These are phyloP conservation scores for Antedon mediterranea DNA, from an alignment of 53 echinoderm and acorn worm genomes.

Conservation along the genomic window DNA sequence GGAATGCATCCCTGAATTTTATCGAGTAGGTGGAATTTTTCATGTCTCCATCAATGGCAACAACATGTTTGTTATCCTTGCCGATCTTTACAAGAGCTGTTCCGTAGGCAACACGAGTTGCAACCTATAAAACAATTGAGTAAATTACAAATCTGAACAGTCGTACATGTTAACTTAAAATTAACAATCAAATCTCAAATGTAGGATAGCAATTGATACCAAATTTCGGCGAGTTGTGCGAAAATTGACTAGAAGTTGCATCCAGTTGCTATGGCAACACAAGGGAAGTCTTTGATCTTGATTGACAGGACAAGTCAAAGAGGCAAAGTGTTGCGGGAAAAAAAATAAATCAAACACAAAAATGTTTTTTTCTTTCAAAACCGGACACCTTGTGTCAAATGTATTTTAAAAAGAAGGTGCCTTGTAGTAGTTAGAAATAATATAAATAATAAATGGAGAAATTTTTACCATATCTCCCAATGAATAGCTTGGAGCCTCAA, in stretches of 20 bases:
- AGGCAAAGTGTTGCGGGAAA: background rate
- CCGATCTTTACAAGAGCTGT: conserved; percentile 68
- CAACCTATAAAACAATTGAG: conserved; percentile 28
- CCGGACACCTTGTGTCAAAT: no score
- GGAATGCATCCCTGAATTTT: conserved; percentile 60
- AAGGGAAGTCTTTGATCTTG: background rate
- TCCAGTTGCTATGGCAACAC: background rate
- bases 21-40: conserved; percentile 92
- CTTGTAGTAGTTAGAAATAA: background rate
- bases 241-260: background rate
- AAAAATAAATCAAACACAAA: no score
- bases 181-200: no score
- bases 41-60: conserved; percentile 84
- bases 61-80: conserved; percentile 31
- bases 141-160: no score
- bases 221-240: no score
- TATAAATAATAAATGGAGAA: no score
- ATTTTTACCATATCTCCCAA: conserved; percentile 49
- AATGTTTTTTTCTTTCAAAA: no score
- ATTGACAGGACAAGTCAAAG: background rate
- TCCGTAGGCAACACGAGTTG: conserved; percentile 83
- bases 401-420: no score
- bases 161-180: no score
- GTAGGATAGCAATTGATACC: no score
- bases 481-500: conserved; percentile 39